Base-by-base conservation (phyloP, 2,888 invertebrate species). In the Hypolimnas misippus region DNA sequence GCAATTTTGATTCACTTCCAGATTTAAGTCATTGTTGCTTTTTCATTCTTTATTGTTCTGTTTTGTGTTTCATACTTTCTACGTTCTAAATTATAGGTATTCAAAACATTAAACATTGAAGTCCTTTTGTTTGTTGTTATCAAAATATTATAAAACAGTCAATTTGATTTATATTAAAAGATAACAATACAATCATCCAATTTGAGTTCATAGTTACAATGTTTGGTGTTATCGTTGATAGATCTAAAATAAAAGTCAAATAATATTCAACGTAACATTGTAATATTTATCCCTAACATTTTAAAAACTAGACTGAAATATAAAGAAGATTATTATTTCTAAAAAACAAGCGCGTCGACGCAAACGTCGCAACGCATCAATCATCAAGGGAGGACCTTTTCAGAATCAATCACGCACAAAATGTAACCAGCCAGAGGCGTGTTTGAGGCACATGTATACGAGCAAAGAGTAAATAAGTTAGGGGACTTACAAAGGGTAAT, bases 381-480 rank as follows among this genome's bases (percentile, higher is more conserved):
- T 66, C 66, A 66, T 38, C 62, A 50, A 29, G 52, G 31, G 46
- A 53, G 53, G 55, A 57, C 66, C 61, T 63, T 66, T 66, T 66
- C 61, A 63, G 62, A 66, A 66, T 63, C 66, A 66, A 66, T 66
- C 66, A 66, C 59, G 53, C 56, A 53, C 42, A 38, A 57, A 66
- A 57, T 61, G 60, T 63, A 66, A 57, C 57, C 57, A 57, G 49
- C 44, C 55, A 29, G 54, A 33, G 46, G 52, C 60, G 59, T 52
- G 59, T 31, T 17, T 12, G 17, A 46, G 49, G 49, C 53, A 25
- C 4, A 40, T 53, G 38, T 55, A 40, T 54, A 50, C 61, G 38
- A 54, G 53, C 1, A 46, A 49, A 25, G 53, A 17, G 33, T 33
- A 52, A 33, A 58, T 44, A 44, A 44, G 33, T 35, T 49, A 14